A percentile compares a stretch with the other conserved stretches of the same genome.
Evolutionary conservation across 1,140 invertebrate genomes (phyloP).

Genomic region (Maniola jurtina): DNA sequence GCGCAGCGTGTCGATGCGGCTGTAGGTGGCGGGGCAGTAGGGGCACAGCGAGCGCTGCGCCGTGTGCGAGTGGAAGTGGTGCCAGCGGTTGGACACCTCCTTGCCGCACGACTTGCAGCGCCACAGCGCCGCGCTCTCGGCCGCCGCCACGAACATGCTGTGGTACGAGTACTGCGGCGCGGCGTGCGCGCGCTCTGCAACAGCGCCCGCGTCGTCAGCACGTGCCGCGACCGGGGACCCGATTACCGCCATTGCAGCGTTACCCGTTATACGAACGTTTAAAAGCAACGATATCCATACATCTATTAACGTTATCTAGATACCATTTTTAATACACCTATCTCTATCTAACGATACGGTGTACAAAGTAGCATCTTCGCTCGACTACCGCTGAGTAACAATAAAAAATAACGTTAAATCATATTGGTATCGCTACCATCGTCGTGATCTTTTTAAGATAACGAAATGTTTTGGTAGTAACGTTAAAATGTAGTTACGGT

Average conservation of each 20-base stretch:
- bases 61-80: constrained; percentile 91
- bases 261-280: no score
- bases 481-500: no score
- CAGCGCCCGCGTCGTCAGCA: constrained; percentile 6
- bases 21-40: constrained; percentile 91
- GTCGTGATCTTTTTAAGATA: no score
- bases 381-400: no score
- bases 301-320: no score
- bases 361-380: neutral
- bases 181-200: constrained; percentile 58
- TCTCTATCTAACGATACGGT: neutral
- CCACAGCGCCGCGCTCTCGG: constrained; percentile 84
- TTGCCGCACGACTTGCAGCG: constrained; percentile 90
- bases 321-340: no score
- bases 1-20: constrained; percentile 89
- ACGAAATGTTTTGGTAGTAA: no score
- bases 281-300: no score
- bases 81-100: constrained; percentile 91
- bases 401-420: no score
- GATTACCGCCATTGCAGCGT: no score
- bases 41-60: constrained; percentile 88
- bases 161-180: constrained; percentile 84
- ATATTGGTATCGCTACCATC: no score
- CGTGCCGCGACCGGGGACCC: neutral
- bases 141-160: constrained; percentile 87